Evolutionary conservation across 2,113 vertebrate species (phyloP), one percentile per base, ranked within the genome.

Genomic region (Paralichthys olivaceus): DNA sequence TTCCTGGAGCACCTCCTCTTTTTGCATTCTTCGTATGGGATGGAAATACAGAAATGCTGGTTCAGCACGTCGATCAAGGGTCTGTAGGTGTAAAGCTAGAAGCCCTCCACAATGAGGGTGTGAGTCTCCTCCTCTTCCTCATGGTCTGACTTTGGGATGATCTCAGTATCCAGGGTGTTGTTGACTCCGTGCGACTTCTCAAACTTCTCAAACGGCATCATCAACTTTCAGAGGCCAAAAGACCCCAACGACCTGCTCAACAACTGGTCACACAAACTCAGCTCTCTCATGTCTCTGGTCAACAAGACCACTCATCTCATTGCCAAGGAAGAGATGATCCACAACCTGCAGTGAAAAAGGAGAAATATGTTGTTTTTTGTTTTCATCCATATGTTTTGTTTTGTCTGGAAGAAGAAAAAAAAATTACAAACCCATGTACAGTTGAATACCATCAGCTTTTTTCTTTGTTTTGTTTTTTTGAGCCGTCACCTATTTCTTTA

Each of bases 281-380:
- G 98, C 95, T 98, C 97, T 9, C 93, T 99, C 78, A 99, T 99
- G 98, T 96, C 97, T 69, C 95, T 99, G 75, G 98, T 99, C 86
- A 99, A 98, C 94, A 99, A 99, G 93, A 99, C 98, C 37, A 99
- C 98, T 15, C 97, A 98, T 90, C 98, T 99, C 83, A 99, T 99
- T 80, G 98, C 98, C 93, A 99, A 99, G 94, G 98, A 99, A 92
- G 98, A 99, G 93, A 99, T 98, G 97, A 98, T 98, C 86, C 97
- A 98, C 93, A 99, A 98, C 89, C 93, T 98, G 87, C 98, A 99
- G 90, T 99, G 90, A 91, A 86, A 67, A 90, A n/a, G n/a, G n/a
- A 81, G 14, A 57, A 23, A 68, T 62, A 40, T 40, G 28, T 79
- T 55, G 43, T 86, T 83, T 83, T 74, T 29, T 75, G n/a, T 85